Evolutionary conservation across 2,888 invertebrate species (phyloP).

Genomic region (Tetragnatha montana): DNA sequence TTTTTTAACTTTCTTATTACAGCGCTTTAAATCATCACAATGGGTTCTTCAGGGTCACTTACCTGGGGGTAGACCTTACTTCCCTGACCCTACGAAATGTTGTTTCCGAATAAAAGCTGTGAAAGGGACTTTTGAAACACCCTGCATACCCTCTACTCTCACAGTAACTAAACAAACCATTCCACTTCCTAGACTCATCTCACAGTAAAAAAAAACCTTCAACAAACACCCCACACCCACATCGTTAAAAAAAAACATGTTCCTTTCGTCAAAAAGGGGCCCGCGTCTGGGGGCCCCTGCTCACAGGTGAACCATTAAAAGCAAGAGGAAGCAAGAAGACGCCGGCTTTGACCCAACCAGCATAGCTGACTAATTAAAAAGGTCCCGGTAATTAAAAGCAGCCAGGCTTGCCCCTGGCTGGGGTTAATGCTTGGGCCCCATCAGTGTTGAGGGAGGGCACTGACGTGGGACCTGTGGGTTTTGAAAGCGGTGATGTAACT

Average conservation of each 20-base stretch:
- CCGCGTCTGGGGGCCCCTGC: background rate
- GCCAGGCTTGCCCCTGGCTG: background rate
- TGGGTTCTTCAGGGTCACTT: too few species aligned
- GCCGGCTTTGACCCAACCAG: background rate
- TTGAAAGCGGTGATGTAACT: background rate
- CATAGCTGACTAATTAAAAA: slow-evolving; percentile 31
- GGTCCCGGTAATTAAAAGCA: slow-evolving; percentile 29
- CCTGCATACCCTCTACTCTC: too few species aligned
- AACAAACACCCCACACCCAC: slow-evolving; percentile 20
- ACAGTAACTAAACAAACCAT: too few species aligned
- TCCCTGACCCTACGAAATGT: too few species aligned
- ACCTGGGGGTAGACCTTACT: too few species aligned
- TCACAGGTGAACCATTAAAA: background rate
- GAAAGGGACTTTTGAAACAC: too few species aligned
- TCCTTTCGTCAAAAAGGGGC: background rate
- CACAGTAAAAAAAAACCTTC: background rate
- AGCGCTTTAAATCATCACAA: too few species aligned
- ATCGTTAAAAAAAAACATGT: slow-evolving; percentile 4
- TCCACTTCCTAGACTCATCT: background rate
- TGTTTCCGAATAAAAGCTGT: too few species aligned
- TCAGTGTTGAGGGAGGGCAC: slow-evolving; percentile 11
- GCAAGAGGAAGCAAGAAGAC: background rate
- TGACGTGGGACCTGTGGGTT: background rate
- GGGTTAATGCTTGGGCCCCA: background rate
- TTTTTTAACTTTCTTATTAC: too few species aligned